Conservation (phyloP, 1,140 invertebrate genomes). For the Heliconius congener region DNA sequence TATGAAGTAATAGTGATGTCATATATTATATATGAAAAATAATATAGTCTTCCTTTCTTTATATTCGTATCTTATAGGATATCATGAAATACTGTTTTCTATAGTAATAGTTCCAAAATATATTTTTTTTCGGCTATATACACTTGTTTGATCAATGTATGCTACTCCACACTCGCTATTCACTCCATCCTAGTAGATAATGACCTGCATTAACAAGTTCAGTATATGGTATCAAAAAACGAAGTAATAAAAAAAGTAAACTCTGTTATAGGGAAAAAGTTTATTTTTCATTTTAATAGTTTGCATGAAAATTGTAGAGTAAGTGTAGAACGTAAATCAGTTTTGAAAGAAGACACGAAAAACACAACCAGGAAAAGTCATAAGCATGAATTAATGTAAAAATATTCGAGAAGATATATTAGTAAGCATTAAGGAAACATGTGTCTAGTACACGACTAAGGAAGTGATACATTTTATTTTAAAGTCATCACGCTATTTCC, state of each 20-base stretch:
- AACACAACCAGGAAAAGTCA: background rate
- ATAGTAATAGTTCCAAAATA: no score
- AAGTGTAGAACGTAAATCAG: background rate
- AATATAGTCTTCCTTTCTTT: background rate
- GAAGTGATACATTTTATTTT: background rate
- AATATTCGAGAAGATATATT: constrained; percentile 12
- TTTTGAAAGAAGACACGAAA: background rate
- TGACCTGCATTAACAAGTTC: no score
- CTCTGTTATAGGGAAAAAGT: no score
- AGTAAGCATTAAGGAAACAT: constrained; percentile 14
- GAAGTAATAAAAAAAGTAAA: no score
- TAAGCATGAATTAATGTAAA: background rate
- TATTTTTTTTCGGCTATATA: no score
- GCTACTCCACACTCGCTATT: no score
- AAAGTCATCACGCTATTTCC: background rate
- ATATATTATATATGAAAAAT: background rate
- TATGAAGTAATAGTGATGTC: background rate
- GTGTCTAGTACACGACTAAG: background rate
- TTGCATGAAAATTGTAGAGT: background rate
- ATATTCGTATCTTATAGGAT: background rate
- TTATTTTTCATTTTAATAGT: background rate
- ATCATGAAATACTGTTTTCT: background rate
- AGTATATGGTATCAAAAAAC: no score
- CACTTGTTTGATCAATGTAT: no score
- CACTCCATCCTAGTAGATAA: no score